phyloP scores from a whole-genome alignment of 2,113 vertebrate species.

The Machaerirhynchus nigripectus region DNA sequence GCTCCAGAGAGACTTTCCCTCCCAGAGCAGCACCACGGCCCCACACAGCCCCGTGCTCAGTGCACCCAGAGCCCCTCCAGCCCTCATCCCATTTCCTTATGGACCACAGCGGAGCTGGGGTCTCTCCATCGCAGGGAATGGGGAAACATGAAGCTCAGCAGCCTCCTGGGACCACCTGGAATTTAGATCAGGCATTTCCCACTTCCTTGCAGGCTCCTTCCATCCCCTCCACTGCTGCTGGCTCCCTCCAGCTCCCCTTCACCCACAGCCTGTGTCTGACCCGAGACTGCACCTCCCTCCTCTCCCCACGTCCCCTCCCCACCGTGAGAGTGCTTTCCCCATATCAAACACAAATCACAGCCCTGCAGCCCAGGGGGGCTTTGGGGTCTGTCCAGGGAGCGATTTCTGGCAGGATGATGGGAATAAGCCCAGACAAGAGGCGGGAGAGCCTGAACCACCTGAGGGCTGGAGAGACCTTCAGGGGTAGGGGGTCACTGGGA shows the following conservation, averaged over 20 bases:
- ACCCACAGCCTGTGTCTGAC: background rate
- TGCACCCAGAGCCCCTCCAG: background rate
- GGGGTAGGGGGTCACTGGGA: background rate
- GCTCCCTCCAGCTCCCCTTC: background rate
- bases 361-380: background rate
- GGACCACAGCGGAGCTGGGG: background rate
- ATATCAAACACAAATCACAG: background rate
- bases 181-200: background rate
- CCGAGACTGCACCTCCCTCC: background rate
- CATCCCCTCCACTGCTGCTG: accelerated
- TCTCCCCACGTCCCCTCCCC: background rate
- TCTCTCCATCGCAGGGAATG: background rate
- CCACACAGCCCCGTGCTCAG: background rate
- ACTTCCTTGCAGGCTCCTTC: background rate
- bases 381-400: background rate
- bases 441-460: background rate
- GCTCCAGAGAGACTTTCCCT: background rate
- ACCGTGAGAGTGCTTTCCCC: background rate
- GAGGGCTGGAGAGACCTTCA: background rate
- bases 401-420: background rate
- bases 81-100: background rate
- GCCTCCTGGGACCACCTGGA: background rate
- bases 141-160: background rate
- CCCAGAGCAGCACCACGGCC: background rate
- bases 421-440: background rate